These are phyloP conservation scores for Phthorimaea operculella DNA, from an alignment of 1,140 invertebrate species.

Conservation along the genomic window DNA sequence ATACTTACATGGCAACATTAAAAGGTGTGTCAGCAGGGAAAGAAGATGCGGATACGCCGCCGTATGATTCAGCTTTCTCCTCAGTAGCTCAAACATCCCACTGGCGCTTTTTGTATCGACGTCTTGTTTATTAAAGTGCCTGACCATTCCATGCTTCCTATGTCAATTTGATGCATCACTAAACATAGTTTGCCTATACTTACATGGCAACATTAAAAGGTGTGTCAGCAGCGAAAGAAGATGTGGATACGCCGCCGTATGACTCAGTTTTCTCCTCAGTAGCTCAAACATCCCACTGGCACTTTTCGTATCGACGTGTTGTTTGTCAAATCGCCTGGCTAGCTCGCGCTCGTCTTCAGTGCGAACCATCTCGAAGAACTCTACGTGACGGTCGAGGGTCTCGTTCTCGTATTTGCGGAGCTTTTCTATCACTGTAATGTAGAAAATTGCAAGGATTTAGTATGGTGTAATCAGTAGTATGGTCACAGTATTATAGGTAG, in stretches of 20 bases:
- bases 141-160: no score
- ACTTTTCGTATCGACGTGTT: slow-evolving; percentile 96
- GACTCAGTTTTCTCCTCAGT: slow-evolving; percentile 88
- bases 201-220: slow-evolving; percentile 88
- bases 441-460: no score
- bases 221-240: slow-evolving; percentile 93
- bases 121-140: slow-evolving; percentile 91
- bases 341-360: slow-evolving; percentile 97
- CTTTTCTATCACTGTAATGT: slow-evolving; percentile 84
- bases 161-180: no score
- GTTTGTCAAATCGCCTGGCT: slow-evolving; percentile 88
- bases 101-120: slow-evolving; percentile 96
- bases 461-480: no score
- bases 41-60: slow-evolving; percentile 93
- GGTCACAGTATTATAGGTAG: no score
- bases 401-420: slow-evolving; percentile 92
- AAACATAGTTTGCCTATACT: slow-evolving; percentile 68
- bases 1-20: slow-evolving; percentile 91
- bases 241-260: slow-evolving; percentile 94
- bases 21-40: slow-evolving; percentile 90
- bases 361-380: slow-evolving; percentile 98
- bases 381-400: slow-evolving; percentile 89
- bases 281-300: slow-evolving; percentile 94
- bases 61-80: slow-evolving; percentile 91
- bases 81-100: slow-evolving; percentile 93